Evolutionary conservation across 2,797 vertebrate genomes (phyloP).

Genomic region (Eulemur coronatus): DNA sequence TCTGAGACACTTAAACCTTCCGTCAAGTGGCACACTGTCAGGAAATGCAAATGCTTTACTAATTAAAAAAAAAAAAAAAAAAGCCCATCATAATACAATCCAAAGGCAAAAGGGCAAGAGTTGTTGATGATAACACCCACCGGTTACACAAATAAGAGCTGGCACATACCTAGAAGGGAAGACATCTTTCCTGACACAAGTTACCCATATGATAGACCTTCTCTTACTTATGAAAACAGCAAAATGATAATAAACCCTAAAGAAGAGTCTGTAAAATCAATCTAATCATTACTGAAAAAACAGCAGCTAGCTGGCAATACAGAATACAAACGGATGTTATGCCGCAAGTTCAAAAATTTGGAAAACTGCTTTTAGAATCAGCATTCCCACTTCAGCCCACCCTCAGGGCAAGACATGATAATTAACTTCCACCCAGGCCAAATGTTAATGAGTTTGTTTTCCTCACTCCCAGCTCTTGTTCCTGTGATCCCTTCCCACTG

Average conservation of each 20-base stretch:
- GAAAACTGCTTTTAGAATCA: not conserved
- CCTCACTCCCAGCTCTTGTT: not conserved
- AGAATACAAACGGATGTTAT: not conserved
- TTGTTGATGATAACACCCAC: not conserved
- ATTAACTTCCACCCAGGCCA: not conserved
- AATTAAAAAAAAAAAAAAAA: not conserved
- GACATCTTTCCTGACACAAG: not conserved
- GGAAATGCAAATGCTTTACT: conserved; percentile 50
- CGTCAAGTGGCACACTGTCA: conserved; percentile 10
- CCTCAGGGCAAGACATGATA: not conserved
- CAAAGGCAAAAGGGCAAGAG: conserved; percentile 33
- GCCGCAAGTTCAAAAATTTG: not conserved
- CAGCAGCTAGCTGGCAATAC: not conserved
- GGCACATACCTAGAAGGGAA: conserved; percentile 83
- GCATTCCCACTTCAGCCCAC: not conserved
- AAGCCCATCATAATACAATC: not conserved
- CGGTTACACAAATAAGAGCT: conserved; percentile 82
- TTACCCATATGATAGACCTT: not conserved
- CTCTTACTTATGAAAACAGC: not conserved
- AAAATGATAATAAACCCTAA: conserved; percentile 2
- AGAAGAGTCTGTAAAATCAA: not conserved
- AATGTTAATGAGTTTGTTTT: not conserved
- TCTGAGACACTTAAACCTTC: conserved; percentile 47
- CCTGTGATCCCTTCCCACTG: not conserved
- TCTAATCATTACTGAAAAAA: not conserved